phyloP scores from a whole-genome alignment of 2,888 invertebrate species.

The Meliscaeva auricollis region DNA sequence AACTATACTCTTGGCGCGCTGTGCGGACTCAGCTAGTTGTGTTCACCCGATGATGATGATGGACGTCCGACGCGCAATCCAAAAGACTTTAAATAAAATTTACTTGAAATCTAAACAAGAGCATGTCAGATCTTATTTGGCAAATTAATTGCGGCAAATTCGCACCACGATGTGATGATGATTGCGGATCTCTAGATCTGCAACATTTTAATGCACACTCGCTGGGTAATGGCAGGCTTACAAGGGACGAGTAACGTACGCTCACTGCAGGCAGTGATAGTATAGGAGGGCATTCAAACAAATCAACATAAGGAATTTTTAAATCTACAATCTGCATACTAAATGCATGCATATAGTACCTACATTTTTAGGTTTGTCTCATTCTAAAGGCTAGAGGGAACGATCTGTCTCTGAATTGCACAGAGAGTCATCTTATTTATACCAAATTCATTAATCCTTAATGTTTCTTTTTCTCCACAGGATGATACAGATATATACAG shows the following conservation, averaged over 20 bases:
- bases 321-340: not conserved
- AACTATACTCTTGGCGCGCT: not conserved
- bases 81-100: conserved; percentile 73
- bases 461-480: conserved; percentile 23
- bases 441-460: conserved; percentile 66
- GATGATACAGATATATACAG: conserved; percentile 14
- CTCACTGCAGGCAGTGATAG: not conserved
- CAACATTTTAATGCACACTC: conserved; percentile 10
- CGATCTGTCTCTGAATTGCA: conserved; percentile 18
- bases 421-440: conserved; percentile 55
- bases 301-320: conserved; percentile 43
- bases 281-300: conserved; percentile 61
- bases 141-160: conserved; percentile 76
- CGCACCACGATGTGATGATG: conserved; percentile 73
- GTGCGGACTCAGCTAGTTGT: conserved; percentile 3
- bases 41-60: conserved; percentile 58
- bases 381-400: conserved; percentile 1
- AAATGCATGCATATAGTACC: conserved; percentile 1
- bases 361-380: conserved; percentile 4
- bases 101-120: conserved; percentile 74
- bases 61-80: conserved; percentile 65
- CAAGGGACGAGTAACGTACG: conserved; percentile 10
- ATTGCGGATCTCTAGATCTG: conserved; percentile 58
- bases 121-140: conserved; percentile 75
- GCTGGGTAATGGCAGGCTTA: not conserved